Evolutionary conservation across 2,113 vertebrate genomes (phyloP), one percentile per base, ranked within the genome.

Genomic region (Pholis gunnellus): DNA sequence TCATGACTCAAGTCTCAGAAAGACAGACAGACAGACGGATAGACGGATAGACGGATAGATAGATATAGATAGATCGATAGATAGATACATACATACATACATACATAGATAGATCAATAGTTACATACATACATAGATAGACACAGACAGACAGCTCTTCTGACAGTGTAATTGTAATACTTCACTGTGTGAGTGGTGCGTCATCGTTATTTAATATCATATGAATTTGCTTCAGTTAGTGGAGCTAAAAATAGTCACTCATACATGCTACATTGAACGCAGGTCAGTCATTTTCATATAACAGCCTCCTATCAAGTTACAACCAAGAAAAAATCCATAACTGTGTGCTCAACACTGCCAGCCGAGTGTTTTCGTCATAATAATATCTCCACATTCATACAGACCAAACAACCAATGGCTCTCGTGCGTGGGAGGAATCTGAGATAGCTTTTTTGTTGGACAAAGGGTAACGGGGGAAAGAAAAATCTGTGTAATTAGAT

Each of bases 201-300:
- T 36, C 29, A 20, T 63, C 0, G 60, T 63, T 38, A 22, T 36
- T 63, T 63, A 14, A 59, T 29, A 15, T 29, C 1, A 72, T 61
- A 64, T 54, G 36, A 82, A 80, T 78, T 46, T 74, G 52, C 78
- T 68, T 84, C 82, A 68, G 14, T 75, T 59, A 46, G 48, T 29
- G 59, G 29, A 20, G 34, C 79, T 87, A 84, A 83, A 83, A 87
- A 91, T 88, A 92, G 63, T 64, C 48, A 17, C 40, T 82, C 36
- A 40, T 79, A 40, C 65, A 68, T 79, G 82, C 72, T 67, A 79
- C 79, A 61, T 13, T 88, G 83, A 81, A 78, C 87, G 67, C 78
- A 81, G 90, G 87, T 91, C 88, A 84, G 73, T 81, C 72, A 61
- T 86, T 79, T 34, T 83, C 83, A 81, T 82, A 67, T 82, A 79